Percentiles rank a stretch among this genome's conserved stretches.
These are phyloP conservation scores for Albula goreensis DNA, from an alignment of 2,113 vertebrate species.

Conservation along the genomic window DNA sequence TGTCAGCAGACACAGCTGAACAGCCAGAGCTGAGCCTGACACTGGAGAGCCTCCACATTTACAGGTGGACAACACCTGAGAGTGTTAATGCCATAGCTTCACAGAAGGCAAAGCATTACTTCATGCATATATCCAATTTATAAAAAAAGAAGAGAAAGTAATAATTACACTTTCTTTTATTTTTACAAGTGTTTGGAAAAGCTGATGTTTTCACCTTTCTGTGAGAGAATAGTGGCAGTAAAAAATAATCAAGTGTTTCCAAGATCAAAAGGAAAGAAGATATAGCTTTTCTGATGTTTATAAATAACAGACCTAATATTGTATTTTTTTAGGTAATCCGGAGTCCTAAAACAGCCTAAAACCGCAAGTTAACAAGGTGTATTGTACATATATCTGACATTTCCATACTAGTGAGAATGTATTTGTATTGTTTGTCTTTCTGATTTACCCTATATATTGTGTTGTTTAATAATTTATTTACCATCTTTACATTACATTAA, in stretches of 20 bases:
- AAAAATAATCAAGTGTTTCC: constrained; percentile 63
- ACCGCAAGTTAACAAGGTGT: not conserved
- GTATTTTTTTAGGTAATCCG: constrained; percentile 17
- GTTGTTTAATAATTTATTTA: no score
- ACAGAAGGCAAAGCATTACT: constrained; percentile 46
- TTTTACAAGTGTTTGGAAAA: constrained; percentile 56
- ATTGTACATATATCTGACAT: not conserved
- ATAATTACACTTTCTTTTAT: constrained; percentile 23
- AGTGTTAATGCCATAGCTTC: constrained; percentile 40
- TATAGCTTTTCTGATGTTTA: constrained; percentile 11
- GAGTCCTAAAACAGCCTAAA: constrained; percentile 12
- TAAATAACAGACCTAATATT: constrained; percentile 22
- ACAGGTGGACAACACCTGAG: constrained; percentile 35
- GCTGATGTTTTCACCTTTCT: constrained; percentile 65
- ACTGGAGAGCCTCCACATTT: constrained; percentile 25
- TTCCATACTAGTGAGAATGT: not conserved
- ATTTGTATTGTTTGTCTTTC: not conserved
- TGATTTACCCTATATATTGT: not conserved
- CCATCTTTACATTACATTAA: no score
- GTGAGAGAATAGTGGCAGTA: constrained; percentile 49
- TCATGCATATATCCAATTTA: constrained; percentile 16
- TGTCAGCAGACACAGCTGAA: not conserved
- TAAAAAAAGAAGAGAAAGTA: no score
- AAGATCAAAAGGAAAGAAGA: not conserved
- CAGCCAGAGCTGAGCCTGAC: not conserved